Evolutionary conservation across 2,797 vertebrate genomes (phyloP), one percentile per base, ranked within the genome.

Genomic region (Manis crassicaudata): DNA sequence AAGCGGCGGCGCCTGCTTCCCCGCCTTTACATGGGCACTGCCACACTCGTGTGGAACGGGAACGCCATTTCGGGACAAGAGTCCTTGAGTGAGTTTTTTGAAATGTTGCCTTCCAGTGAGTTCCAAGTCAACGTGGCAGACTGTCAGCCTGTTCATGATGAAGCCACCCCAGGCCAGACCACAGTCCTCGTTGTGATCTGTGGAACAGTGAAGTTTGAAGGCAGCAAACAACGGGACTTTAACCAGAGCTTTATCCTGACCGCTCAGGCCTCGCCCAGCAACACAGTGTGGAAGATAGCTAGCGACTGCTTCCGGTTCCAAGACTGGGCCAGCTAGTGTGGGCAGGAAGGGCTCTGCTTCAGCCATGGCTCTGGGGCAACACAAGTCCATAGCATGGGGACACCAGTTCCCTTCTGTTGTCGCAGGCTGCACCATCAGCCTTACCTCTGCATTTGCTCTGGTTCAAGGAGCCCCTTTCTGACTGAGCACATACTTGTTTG

Each of bases 291-390:
- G 99, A 99, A 99, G 98, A 99, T 99, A 3, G 99, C 99, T 6
- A 99, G 99, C 77, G 99, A 99, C 98, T 99, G 99, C 98, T 99
- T 99, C 98, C 99, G 99, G 85, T 99, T 99, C 97, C 99, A 99
- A 94, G 99, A 99, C 98, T 99, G 99, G 99, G 99, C 99, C 77
- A 99, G 98, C 95, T 98, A 98, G 95, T 73, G 43, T 73, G 82
- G 67, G 0, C 0, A 23, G 75, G 83, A 54, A 29, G 79, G 52
- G 8, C 70, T 88, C 85, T 84, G 10, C 86, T 18, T 52, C 14
- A 40, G 67, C 5, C 20, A 50, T 5, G 32, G 60, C 70, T 76
- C 65, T 90, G 40, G 46, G 76, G 54, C 83, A 43, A 73, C 20
- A 12, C 25, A 77, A 17, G 29, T 37, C 52, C 82, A 16, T 9